Evolutionary conservation across 1,140 invertebrate species (phyloP).

Genomic region (Choristoneura fumiferana): DNA sequence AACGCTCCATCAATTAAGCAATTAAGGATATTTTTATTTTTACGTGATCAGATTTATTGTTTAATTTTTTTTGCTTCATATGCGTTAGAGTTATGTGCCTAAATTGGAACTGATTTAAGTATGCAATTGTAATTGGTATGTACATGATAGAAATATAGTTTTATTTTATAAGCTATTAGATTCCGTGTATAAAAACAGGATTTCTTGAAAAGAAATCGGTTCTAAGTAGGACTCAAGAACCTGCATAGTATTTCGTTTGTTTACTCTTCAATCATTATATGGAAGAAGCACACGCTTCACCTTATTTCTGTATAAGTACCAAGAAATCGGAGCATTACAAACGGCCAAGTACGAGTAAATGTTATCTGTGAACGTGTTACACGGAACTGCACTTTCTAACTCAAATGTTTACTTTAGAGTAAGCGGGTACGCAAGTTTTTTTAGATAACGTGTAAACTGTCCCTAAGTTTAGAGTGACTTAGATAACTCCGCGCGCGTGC

Average conservation of each 20-base stretch:
- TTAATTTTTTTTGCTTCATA: too few species aligned
- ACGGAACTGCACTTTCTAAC: constrained; percentile 76
- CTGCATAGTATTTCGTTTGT: constrained; percentile 30
- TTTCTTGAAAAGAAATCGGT: too few species aligned
- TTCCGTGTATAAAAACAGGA: too few species aligned
- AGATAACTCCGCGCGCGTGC: constrained; percentile 59
- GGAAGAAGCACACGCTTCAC: constrained; percentile 20
- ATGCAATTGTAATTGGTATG: too few species aligned
- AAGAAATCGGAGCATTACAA: constrained; percentile 60
- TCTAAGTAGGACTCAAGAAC: constrained; percentile 5
- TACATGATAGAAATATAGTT: too few species aligned
- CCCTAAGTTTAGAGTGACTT: constrained; percentile 39
- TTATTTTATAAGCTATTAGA: too few species aligned
- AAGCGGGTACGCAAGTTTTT: constrained; percentile 67
- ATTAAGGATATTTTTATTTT: too few species aligned
- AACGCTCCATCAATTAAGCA: too few species aligned
- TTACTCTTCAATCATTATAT: constrained; percentile 51
- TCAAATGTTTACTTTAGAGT: constrained; percentile 71
- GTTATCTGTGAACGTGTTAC: constrained; percentile 69
- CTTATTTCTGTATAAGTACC: constrained; percentile 43
- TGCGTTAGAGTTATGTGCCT: too few species aligned
- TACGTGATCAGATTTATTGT: too few species aligned
- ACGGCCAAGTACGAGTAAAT: constrained; percentile 57
- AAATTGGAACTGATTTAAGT: too few species aligned
- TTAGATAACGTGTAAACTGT: constrained; percentile 69